Evolutionary conservation across 2,797 vertebrate species (phyloP), one percentile per base, ranked within the genome.

Genomic region (Acrocephalus scirpaceus): DNA sequence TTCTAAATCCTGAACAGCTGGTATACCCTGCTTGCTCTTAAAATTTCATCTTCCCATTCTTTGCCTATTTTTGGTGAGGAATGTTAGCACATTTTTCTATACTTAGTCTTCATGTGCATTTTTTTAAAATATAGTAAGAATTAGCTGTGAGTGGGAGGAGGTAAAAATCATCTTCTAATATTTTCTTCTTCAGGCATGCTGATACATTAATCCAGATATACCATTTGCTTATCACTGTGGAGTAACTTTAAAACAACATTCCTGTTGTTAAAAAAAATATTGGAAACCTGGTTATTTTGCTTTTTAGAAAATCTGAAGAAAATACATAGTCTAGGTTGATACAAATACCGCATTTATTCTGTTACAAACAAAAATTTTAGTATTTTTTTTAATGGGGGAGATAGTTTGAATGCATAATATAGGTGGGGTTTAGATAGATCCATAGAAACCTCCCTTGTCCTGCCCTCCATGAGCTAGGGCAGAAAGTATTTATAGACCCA

Each of bases 1-100:
- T 86, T 84, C 90, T 93, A 90, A 97, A 94, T 93, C 91, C 96
- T 81, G 76, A 93, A 96, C 95, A 96, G 96, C 95, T 96, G 95
- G 93, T 95, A 86, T 66, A 92, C 85, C 74, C 90, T 87, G 82
- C 91, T 95, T 93, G 90, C 80, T 89, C 88, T 95, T 89, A 97
- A 97, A 96, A 90, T 88, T 88, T 95, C 92, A 57, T 96, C 95
- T 96, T 96, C 95, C 94, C 92, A 93, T 96, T 97, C 94, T 96
- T 95, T 97, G 95, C 88, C 95, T 96, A 95, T 96, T 97, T 97
- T 95, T 95, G 96, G 95, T 93, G 90, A 92, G 92, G 94, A 96
- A 96, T 94, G 95, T 81, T 84, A 90, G 86, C 70, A 84, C 93
- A 95, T 96, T 96, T 96, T 96, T 97, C 92, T 90, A 72, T 86